Conservation (phyloP, 2,113 vertebrate species). For the Xiphophorus hellerii region DNA sequence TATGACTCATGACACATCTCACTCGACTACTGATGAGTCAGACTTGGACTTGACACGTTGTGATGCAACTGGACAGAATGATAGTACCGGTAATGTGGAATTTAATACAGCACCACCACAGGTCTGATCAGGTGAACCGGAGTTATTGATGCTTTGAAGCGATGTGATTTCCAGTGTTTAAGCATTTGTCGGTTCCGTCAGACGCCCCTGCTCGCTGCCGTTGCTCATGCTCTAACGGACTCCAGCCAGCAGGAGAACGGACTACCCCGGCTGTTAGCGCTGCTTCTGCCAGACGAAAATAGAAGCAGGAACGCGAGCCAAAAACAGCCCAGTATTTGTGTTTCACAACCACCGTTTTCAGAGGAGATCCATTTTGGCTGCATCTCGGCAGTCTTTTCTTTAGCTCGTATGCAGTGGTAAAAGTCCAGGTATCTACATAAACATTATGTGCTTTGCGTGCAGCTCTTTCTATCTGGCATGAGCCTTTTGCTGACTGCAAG, state of each 20-base stretch:
- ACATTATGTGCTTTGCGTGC: conserved; percentile 29
- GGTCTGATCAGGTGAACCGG: neutral
- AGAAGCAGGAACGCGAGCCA: conserved; percentile 61
- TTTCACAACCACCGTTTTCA: conserved; percentile 65
- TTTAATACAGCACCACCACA: conserved; percentile 17
- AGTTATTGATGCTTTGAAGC: conserved; percentile 10
- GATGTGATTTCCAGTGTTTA: conserved; percentile 8
- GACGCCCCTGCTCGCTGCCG: conserved; percentile 32
- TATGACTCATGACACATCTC: conserved; percentile 69
- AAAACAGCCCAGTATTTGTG: conserved; percentile 67
- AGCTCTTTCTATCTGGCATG: neutral
- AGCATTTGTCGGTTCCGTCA: conserved; percentile 6
- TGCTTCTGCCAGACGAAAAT: conserved; percentile 70
- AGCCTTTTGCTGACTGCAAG: conserved; percentile 46
- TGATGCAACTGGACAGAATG: conserved; percentile 54
- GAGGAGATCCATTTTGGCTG: conserved; percentile 62
- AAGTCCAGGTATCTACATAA: conserved; percentile 36
- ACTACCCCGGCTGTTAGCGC: conserved; percentile 68
- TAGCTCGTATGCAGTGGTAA: conserved; percentile 52
- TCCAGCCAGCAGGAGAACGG: conserved; percentile 63
- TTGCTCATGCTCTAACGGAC: conserved; percentile 48
- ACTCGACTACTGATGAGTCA: conserved; percentile 63
- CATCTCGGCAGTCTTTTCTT: conserved; percentile 50
- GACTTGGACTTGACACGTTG: conserved; percentile 50
- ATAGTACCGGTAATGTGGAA: conserved; percentile 32